phyloP scores from a whole-genome alignment of 2,113 vertebrate species.

The Corythornis madagascariensis region DNA sequence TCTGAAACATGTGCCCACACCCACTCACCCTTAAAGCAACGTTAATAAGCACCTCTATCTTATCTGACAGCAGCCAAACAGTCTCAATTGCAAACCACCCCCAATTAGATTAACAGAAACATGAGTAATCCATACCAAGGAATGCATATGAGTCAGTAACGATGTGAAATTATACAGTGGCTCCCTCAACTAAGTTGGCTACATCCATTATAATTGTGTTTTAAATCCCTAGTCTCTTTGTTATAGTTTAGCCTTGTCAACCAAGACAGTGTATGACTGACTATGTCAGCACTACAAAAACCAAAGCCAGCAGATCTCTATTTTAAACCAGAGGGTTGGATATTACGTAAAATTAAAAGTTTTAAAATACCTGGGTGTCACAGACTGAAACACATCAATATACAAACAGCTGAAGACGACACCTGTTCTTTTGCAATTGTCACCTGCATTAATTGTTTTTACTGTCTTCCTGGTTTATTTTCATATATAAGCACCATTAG shows the following conservation, averaged over 20 bases:
- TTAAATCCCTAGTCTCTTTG: background rate
- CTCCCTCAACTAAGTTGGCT: slow-evolving; percentile 8
- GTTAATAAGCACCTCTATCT: slow-evolving; percentile 41
- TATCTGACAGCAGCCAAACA: slow-evolving; percentile 62
- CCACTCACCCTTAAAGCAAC: slow-evolving; percentile 16
- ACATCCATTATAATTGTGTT: background rate
- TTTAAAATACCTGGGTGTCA: background rate
- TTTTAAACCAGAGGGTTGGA: background rate
- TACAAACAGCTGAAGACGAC: background rate
- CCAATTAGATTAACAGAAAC: slow-evolving; percentile 60
- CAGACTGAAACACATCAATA: background rate
- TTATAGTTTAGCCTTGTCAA: background rate
- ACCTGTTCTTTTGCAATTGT: background rate
- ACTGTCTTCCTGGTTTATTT: background rate
- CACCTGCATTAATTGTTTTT: background rate
- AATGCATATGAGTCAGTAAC: slow-evolving; percentile 54
- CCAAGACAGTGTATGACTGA: background rate
- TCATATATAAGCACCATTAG: background rate
- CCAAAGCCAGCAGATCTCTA: background rate
- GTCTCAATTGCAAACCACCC: slow-evolving; percentile 55
- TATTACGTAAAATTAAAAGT: background rate
- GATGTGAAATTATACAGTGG: slow-evolving; percentile 13
- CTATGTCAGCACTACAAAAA: background rate
- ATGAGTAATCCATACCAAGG: slow-evolving; percentile 59
- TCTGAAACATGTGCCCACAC: slow-evolving; percentile 25